Percentiles rank a stretch among this genome's conserved stretches.
Evolutionary conservation across 2,888 invertebrate genomes (phyloP).

Genomic region (Drosophila nr. perissopoda): DNA sequence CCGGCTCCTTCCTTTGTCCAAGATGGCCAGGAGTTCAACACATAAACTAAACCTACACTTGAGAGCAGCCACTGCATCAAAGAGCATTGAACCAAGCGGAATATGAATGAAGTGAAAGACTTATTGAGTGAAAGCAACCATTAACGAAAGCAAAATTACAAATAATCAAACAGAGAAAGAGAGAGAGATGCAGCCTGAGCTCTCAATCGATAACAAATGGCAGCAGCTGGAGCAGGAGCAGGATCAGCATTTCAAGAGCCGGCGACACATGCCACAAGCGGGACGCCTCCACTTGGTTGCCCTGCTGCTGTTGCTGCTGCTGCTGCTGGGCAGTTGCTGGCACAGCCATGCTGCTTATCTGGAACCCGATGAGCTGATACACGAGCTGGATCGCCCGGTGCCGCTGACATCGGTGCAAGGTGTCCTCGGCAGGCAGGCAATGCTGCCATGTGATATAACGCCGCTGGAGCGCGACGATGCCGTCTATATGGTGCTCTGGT

Average conservation of each 20-base stretch:
- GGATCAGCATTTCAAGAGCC: constrained; percentile 12
- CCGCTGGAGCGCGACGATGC: constrained; percentile 91
- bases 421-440: constrained; percentile 92
- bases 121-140: constrained; percentile 50
- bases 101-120: constrained; percentile 36
- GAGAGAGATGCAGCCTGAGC: constrained; percentile 69
- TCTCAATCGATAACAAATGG: constrained; percentile 60
- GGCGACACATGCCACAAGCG: constrained; percentile 7
- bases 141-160: constrained; percentile 17
- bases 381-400: constrained; percentile 86
- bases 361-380: constrained; percentile 85
- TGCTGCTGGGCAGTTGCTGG: constrained; percentile 41
- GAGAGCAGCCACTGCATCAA: constrained; percentile 21
- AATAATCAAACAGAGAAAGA: background rate
- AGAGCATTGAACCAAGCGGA: constrained; percentile 51
- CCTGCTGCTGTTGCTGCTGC: constrained; percentile 60
- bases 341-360: constrained; percentile 77
- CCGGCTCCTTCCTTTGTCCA: constrained; percentile 7
- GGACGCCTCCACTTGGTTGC: constrained; percentile 64
- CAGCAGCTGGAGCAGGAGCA: constrained; percentile 31
- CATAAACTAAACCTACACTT: constrained; percentile 15
- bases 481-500: constrained; percentile 95
- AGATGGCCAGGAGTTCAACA: constrained; percentile 37
- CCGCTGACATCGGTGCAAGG: constrained; percentile 93
- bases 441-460: constrained; percentile 94